Conservation (phyloP, 2,113 vertebrate species). For the Podarcis cretensis region DNA sequence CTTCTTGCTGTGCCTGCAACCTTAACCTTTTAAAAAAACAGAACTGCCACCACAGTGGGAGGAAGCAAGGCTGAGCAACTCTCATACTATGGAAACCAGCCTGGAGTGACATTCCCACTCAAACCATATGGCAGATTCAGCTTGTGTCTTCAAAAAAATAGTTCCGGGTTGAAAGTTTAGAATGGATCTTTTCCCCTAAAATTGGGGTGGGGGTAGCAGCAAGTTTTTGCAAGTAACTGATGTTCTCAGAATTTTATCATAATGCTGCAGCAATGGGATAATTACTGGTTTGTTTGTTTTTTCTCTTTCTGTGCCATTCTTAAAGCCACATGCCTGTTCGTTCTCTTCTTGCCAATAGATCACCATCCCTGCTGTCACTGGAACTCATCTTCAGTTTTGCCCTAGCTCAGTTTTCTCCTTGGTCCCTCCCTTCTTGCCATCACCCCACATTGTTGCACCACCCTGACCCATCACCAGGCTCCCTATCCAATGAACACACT, state of each 20-base stretch:
- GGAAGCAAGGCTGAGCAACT: neutral
- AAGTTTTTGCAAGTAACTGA: neutral
- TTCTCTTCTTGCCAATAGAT: neutral
- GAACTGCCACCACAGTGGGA: neutral
- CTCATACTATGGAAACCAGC: neutral
- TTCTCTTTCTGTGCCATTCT: neutral
- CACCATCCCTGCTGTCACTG: neutral
- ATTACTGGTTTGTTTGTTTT: neutral
- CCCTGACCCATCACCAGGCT: neutral
- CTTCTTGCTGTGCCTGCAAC: neutral
- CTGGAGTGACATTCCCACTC: neutral
- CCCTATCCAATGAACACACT: neutral
- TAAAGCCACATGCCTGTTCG: neutral
- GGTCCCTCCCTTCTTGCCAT: neutral
- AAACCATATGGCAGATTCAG: neutral
- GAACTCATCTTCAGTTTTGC: neutral
- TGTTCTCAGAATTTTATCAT: neutral
- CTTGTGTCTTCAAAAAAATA: neutral
- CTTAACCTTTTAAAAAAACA: neutral
- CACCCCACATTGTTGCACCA: neutral
- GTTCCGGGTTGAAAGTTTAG: neutral
- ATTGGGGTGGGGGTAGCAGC: neutral
- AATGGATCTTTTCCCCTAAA: neutral
- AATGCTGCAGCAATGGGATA: neutral
- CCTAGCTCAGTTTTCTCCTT: neutral